These are phyloP conservation scores for Lethenteron reissneri DNA, from an alignment of 2,113 vertebrate genomes.

Conservation along the genomic window DNA sequence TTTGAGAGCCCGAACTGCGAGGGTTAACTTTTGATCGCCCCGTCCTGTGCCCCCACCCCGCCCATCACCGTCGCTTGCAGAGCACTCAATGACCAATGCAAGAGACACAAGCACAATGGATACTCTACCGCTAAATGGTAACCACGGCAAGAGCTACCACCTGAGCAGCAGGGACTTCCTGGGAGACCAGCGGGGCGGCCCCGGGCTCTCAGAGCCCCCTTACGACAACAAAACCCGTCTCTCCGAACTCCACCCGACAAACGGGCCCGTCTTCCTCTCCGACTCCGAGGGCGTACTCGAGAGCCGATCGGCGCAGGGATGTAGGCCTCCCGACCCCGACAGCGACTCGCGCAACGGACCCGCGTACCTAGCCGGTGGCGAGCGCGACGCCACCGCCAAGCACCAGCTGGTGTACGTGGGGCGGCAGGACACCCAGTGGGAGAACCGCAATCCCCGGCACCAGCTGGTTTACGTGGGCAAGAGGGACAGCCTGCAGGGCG, in stretches of 20 bases:
- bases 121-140: slow-evolving; percentile 99
- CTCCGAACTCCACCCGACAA: not conserved
- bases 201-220: not conserved
- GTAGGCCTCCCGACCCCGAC: no score
- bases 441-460: not conserved
- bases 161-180: slow-evolving; percentile 80
- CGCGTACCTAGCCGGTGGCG: no score
- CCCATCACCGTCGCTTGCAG: slow-evolving; percentile 31
- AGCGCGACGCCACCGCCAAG: no score
- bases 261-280: slow-evolving; percentile 1
- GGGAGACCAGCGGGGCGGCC: slow-evolving; percentile 32
- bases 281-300: not conserved
- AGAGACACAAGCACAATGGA: slow-evolving; percentile 99
- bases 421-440: no score
- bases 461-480: slow-evolving; percentile 1
- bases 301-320: no score
- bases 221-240: not conserved
- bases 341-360: no score
- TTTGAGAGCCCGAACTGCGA: no score
- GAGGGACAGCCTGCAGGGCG: no score
- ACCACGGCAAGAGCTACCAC: slow-evolving; percentile 97
- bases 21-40: no score
- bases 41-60: no score
- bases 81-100: slow-evolving; percentile 99
- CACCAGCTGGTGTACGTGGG: no score